Evolutionary conservation across 2,797 vertebrate genomes (phyloP), one percentile per base, ranked within the genome.

Genomic region (Sarcoramphus papa): DNA sequence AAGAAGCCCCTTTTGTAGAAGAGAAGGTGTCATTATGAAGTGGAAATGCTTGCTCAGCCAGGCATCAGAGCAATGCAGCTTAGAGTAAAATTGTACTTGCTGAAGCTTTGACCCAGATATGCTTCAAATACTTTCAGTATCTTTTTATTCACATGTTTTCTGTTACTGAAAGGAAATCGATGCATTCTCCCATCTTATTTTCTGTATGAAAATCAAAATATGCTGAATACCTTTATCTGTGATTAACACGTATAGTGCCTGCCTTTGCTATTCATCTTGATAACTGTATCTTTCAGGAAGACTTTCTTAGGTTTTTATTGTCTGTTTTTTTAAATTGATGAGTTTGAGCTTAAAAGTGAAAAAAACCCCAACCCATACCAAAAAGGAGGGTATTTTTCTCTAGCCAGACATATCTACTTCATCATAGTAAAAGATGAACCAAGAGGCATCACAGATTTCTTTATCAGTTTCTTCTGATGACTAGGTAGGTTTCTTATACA

Each of bases 71-170:
- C 59, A 96, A 72, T 63, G n/a, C 15, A 59, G 11, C 23, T 94
- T 72, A 56, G 40, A 85, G 51, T 78, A 90, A 95, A 96, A 92
- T 93, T 79, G 72, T 72, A 25, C 73, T 93, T 91, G 41, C 73
- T 87, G 88, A 90, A 91, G 17, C 53, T 95, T 93, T 97, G 94
- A 90, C 92, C 82, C 65, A 85, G 50, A 85, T 95, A 70, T 27
- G 45, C 37, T 79, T 90, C 74, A 68, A 41, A 86, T 91, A 59
- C 40, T 88, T 88, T 85, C 75, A 88, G 20, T 76, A 63, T 81
- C 27, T 65, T 94, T 82, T 70, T 88, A 60, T 74, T 91, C 48
- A 76, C 2, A 25, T 31, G 6, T 47, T 94, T 95, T 83, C 74
- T 91, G 19, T 78, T 92, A 47, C 57, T 72, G 67, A 78, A 89